Evolutionary conservation across 2,888 invertebrate genomes (phyloP).

Genomic region (Endotricha flammealis): DNA sequence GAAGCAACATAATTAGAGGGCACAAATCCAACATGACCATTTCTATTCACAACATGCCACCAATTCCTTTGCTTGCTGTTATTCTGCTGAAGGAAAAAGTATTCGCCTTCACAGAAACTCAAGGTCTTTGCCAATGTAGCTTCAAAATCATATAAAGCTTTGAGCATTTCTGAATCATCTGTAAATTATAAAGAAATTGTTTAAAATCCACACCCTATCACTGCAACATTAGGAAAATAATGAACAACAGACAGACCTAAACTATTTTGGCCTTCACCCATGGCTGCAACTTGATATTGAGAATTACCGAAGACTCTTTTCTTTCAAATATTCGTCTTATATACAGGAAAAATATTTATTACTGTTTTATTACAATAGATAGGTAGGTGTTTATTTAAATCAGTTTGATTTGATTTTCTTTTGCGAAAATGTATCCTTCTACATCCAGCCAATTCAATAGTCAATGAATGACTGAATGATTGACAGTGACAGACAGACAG

Average conservation of each 20-base stretch:
- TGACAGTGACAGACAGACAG: too few species aligned
- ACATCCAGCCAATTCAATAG: too few species aligned
- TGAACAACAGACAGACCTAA: slow-evolving; percentile 4
- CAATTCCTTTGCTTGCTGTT: slow-evolving; percentile 89
- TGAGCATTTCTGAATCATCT: slow-evolving; percentile 89
- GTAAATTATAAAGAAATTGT: slow-evolving; percentile 27
- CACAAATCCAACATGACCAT: slow-evolving; percentile 90
- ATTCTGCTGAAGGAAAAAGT: slow-evolving; percentile 87
- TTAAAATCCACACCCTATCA: slow-evolving; percentile 22
- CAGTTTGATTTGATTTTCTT: too few species aligned
- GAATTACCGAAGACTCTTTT: too few species aligned
- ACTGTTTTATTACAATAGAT: too few species aligned
- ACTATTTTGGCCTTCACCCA: slow-evolving; percentile 5
- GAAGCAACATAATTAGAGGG: slow-evolving; percentile 91
- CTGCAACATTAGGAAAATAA: not conserved
- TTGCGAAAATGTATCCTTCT: too few species aligned
- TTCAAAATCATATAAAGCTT: slow-evolving; percentile 90
- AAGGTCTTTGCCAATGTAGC: slow-evolving; percentile 90
- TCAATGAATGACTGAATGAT: too few species aligned
- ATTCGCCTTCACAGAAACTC: slow-evolving; percentile 88
- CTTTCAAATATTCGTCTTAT: too few species aligned
- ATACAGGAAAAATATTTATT: too few species aligned
- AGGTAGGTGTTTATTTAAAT: too few species aligned
- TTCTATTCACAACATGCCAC: slow-evolving; percentile 92
- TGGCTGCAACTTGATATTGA: not conserved